Conservation (phyloP, 2,888 invertebrate species). For the Morpho deidamia region DNA sequence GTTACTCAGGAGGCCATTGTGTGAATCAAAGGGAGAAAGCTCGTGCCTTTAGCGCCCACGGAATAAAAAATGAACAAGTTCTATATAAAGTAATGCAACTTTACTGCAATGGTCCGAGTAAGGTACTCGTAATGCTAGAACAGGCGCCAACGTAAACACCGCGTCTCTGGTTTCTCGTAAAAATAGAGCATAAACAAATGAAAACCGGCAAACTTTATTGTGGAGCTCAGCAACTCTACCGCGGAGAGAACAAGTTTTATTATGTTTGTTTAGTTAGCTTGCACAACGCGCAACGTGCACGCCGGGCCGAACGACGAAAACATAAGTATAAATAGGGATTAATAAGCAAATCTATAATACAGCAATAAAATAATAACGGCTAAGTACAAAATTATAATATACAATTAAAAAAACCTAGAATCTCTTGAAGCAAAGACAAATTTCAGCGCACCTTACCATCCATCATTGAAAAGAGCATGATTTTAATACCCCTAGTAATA, state of each 20-base stretch:
- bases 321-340: too few species aligned
- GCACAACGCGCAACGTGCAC: background rate
- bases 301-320: too few species aligned
- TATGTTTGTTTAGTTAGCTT: background rate
- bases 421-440: too few species aligned
- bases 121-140: constrained; percentile 15
- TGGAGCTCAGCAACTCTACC: background rate
- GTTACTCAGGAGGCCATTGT: too few species aligned
- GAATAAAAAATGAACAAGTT: background rate
- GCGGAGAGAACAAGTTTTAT: constrained; percentile 4
- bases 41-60: background rate
- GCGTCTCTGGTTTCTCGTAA: constrained; percentile 14
- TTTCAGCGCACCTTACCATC: too few species aligned
- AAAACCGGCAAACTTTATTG: background rate
- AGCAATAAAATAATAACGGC: too few species aligned
- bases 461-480: too few species aligned
- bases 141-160: constrained; percentile 17
- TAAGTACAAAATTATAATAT: too few species aligned
- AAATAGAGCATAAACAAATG: constrained; percentile 18
- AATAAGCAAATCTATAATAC: too few species aligned
- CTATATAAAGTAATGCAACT: background rate
- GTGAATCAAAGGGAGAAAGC: background rate
- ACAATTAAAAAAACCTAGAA: too few species aligned
- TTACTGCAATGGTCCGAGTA: background rate
- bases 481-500: too few species aligned